phyloP scores from a whole-genome alignment of 2,113 vertebrate genomes.

The human (Homo sapiens) region DNA sequence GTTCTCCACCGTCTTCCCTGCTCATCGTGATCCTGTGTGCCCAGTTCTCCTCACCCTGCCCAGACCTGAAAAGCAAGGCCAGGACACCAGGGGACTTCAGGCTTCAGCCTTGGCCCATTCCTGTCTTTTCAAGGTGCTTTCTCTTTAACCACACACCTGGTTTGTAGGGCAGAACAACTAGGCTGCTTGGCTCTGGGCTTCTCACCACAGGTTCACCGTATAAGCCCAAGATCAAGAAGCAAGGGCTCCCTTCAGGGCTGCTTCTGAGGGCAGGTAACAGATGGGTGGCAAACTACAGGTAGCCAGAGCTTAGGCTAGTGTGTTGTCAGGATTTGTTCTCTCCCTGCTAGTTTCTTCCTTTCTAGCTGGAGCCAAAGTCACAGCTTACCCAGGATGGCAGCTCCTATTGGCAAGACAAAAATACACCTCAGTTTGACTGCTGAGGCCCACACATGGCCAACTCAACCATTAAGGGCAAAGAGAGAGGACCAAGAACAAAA shows the following conservation, averaged over 20 bases:
- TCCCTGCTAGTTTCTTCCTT: slow-evolving; percentile 56
- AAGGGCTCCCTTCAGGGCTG: background rate
- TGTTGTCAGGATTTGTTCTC: slow-evolving; percentile 10
- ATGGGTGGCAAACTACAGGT: slow-evolving; percentile 56
- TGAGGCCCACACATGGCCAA: background rate
- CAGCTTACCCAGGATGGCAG: slow-evolving; percentile 38
- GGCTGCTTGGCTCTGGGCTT: background rate
- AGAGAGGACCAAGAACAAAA: background rate
- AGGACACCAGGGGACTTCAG: background rate
- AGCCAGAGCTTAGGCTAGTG: background rate
- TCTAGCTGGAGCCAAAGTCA: slow-evolving; percentile 55
- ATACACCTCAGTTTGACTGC: slow-evolving; percentile 40
- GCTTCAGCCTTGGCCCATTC: background rate
- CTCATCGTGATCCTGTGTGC: background rate
- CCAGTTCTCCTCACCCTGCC: too few species aligned
- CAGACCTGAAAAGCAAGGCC: background rate
- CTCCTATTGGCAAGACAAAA: slow-evolving; percentile 61
- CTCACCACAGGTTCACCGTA: background rate
- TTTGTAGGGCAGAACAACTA: background rate
- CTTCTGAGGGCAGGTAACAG: slow-evolving; percentile 29
- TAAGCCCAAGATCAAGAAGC: background rate
- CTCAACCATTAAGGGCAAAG: background rate
- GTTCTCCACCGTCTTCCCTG: too few species aligned
- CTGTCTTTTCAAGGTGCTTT: background rate
- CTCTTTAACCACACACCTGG: background rate